Base-by-base conservation (phyloP, 2,888 invertebrate species). In the Macrophya alboannulata region DNA sequence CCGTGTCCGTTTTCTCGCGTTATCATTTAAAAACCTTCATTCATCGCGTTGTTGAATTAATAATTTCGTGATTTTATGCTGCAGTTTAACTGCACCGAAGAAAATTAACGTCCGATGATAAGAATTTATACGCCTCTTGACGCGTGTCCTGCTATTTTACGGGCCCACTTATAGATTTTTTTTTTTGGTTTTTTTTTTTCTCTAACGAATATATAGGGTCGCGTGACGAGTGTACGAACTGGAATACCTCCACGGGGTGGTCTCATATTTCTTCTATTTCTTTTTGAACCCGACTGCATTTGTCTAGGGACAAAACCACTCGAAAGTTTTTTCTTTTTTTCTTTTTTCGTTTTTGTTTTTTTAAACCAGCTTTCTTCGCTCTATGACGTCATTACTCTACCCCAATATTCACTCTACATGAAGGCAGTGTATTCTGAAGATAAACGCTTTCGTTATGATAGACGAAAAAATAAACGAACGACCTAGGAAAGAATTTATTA, bases 291-390 rank as follows among this genome's bases (percentile, higher is more conserved):
- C 25, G 43, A 51, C 37, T 55, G 77, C 77, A 55, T 51, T 77
- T 55, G 31, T 77, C 77, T 77, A 37, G 55, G 77, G 37, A 77
- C 31, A 77, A 55, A 43, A 77, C 51, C 77, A 77, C 77, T 77
- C 37, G 77, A 55, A 51, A 77, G 51, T 31, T 77, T 31, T 74
- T 43, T 5, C 1, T 21, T 21, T 48, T 25, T 4, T 15, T 76
- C 48, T 48, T 51, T 48, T 4, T 76, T 48, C 9, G 37, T 8
- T 37, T 45, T 72, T 31, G 31, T n/a, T 40, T 17, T 17, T 0
- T 12, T 15, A 48, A 77, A 31, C 76, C 45, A 74, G 72, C 45
- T 45, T 37, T 17, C 51, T 17, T 55, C 15, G 51, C 17, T 55
- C 48, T 55, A 5, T 77, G 15, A 77, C 51, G 55, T 77, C n/a